Evolutionary conservation across 2,888 invertebrate genomes (phyloP), one percentile per base, ranked within the genome.

Genomic region (Erpobdella octoculata): DNA sequence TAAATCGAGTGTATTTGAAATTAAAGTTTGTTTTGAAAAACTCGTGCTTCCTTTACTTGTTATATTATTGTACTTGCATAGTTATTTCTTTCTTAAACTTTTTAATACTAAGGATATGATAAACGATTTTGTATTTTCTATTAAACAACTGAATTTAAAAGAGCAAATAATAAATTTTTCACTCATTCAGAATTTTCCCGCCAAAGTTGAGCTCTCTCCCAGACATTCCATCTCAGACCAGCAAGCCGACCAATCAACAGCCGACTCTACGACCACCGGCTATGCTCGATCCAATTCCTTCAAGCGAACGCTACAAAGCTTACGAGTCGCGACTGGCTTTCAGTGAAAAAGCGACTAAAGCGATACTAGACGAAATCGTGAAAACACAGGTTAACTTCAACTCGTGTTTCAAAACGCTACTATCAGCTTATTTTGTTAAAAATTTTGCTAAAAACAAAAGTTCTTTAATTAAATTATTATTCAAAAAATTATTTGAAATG

Each of bases 171-270:
- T 6, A 25, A 53, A 12, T 15, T 53, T 41, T 41, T 12, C 18
- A 12, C 28, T n/a, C 28, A 5, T 1, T 4, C 35, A 62, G 62
- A 35, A 62, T 62, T 9, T 9, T 6, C 31, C 62, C 28, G n/a
- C 62, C 21, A 62, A 62, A 62, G n/a, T 35, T 62, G 12, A 62
- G 31, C 62, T 62, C 62, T 21, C 62, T 62, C 5, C 62, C 62
- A 35, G 62, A 62, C 62, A 62, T 62, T 35, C 2, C 53, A 53
- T 33, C 62, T n/a, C 33, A 33, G 35, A 3, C 31, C 62, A 65
- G 28, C 1, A 37, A n/a, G 31, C 18, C 25, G n/a, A 37, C 65
- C 35, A 1, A n/a, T 9, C 0, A 18, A n/a, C 37, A 35, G 1
- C 62, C 62, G n/a, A 9, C 33, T n/a, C 62, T 18, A 9, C n/a